phyloP scores from a whole-genome alignment of 2,113 vertebrate genomes.

The Tauraco erythrolophus region DNA sequence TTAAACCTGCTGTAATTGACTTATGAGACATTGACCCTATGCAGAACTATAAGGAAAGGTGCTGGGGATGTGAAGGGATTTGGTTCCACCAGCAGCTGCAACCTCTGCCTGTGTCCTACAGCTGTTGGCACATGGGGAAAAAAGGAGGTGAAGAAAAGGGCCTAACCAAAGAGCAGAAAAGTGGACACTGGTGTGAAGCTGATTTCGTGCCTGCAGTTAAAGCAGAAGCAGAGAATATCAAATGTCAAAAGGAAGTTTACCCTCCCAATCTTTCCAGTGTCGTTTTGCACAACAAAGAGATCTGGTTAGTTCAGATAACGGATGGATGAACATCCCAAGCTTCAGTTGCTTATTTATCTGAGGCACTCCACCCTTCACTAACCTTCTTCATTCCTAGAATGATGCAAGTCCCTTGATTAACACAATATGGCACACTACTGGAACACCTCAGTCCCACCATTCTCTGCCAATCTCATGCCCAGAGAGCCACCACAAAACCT shows the following conservation, averaged over 20 bases:
- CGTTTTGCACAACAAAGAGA: slow-evolving; percentile 58
- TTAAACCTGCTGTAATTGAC: background rate
- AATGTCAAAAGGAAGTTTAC: slow-evolving; percentile 26
- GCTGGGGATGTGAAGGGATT: background rate
- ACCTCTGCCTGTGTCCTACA: background rate
- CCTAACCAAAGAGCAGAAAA: background rate
- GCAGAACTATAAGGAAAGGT: background rate
- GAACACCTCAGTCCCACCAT: background rate
- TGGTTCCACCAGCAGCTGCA: background rate
- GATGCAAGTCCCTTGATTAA: background rate
- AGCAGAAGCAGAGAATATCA: background rate
- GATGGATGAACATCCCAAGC: background rate
- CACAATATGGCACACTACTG: background rate
- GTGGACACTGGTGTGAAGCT: background rate
- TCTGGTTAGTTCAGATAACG: slow-evolving; percentile 56
- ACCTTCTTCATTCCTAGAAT: slow-evolving; percentile 13
- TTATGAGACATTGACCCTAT: background rate
- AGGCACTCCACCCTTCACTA: background rate
- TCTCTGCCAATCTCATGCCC: background rate
- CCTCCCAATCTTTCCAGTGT: background rate
- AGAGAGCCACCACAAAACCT: background rate
- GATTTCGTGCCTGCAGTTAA: background rate
- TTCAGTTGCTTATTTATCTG: slow-evolving; percentile 56
- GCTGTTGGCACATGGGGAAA: background rate
- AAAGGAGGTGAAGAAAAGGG: background rate